phyloP scores from a whole-genome alignment of 2,888 invertebrate genomes.

The Athalia circularis region DNA sequence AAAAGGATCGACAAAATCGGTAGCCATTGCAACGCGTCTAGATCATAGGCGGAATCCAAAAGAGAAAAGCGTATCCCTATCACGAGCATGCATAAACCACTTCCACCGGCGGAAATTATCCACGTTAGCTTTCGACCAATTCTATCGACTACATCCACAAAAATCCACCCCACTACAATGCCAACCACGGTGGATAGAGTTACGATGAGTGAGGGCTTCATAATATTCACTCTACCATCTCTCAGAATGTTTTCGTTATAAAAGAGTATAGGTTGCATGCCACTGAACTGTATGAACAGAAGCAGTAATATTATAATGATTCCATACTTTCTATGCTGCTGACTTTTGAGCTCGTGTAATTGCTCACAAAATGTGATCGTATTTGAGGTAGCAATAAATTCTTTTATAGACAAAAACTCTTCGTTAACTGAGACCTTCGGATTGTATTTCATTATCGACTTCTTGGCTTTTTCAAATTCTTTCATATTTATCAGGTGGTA shows the following conservation, averaged over 20 bases:
- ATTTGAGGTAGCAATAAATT: conserved; percentile 52
- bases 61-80: conserved; percentile 61
- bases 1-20: conserved; percentile 58
- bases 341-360: conserved; percentile 49
- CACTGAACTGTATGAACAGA: conserved; percentile 62
- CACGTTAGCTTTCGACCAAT: conserved; percentile 48
- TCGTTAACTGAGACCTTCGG: conserved; percentile 48
- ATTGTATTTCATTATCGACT: conserved; percentile 60
- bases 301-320: conserved; percentile 54
- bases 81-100: conserved; percentile 51
- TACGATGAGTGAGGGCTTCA: conserved; percentile 62
- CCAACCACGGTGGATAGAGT: conserved; percentile 57
- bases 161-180: neutral
- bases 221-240: conserved; percentile 56
- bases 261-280: conserved; percentile 57
- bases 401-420: conserved; percentile 56
- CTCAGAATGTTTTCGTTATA: conserved; percentile 68
- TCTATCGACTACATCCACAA: conserved; percentile 21
- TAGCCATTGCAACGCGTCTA: conserved; percentile 58
- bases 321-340: conserved; percentile 54
- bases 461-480: conserved; percentile 55
- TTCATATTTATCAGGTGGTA: conserved; percentile 16
- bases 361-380: conserved; percentile 47
- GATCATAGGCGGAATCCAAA: conserved; percentile 50
- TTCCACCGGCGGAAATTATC: conserved; percentile 52